Percentiles rank a stretch among this genome's conserved stretches.
phyloP scores from a whole-genome alignment of 2,797 vertebrate genomes.

The Todus mexicanus region DNA sequence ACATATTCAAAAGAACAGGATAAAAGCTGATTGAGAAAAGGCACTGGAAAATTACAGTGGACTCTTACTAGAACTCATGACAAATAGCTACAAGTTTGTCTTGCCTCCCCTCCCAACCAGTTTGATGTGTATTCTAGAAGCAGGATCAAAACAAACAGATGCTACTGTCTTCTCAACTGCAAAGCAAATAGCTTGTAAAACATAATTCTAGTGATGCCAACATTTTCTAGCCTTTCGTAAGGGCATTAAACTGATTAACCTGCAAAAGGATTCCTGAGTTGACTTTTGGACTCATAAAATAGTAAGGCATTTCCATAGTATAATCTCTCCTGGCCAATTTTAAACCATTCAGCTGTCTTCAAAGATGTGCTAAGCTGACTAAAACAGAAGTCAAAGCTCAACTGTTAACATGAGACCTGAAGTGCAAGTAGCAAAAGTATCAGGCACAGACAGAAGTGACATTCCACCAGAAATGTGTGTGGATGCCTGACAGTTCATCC shows the following conservation, averaged over 20 bases:
- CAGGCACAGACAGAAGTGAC: neutral
- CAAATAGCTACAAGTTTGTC: neutral
- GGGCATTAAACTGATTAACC: neutral
- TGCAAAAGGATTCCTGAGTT: neutral
- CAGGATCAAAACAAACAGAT: neutral
- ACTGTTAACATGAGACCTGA: neutral
- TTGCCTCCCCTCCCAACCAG: rapidly evolving
- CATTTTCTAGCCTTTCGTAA: neutral
- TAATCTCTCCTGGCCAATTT: neutral
- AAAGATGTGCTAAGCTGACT: neutral
- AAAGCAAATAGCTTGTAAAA: neutral
- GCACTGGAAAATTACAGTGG: neutral
- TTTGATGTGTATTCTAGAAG: neutral
- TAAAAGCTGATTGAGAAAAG: constrained; percentile 6
- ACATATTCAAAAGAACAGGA: neutral
- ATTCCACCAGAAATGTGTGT: neutral
- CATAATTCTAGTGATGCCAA: neutral
- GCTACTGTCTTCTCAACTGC: neutral
- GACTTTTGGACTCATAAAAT: constrained; percentile 26
- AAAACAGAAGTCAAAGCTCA: neutral
- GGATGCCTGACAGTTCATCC: neutral
- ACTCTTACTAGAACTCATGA: neutral
- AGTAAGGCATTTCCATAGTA: neutral
- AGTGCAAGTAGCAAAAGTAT: neutral
- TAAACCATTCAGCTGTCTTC: neutral